phyloP scores from a whole-genome alignment of 2,113 vertebrate species.

The Ginglymostoma cirratum region DNA sequence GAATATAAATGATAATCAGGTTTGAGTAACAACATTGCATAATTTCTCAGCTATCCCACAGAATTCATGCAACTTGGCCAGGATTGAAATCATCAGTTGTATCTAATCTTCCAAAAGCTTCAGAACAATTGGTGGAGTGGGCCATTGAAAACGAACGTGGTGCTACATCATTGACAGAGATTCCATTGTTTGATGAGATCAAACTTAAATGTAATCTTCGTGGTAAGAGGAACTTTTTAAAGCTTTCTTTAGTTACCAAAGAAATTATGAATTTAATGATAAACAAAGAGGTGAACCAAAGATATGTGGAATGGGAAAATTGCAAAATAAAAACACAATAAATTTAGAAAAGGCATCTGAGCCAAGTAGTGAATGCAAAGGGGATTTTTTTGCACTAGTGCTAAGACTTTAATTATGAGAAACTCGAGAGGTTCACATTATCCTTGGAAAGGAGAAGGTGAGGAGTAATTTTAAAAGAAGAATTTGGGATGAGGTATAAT shows the following conservation, averaged over 20 bases:
- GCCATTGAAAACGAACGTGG: neutral
- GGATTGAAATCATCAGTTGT: neutral
- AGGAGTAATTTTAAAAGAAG: neutral
- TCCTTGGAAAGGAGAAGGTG: neutral
- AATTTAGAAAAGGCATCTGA: neutral
- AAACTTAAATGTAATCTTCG: neutral
- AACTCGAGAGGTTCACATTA: neutral
- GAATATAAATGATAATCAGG: neutral
- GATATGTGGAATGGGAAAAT: neutral
- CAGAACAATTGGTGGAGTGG: neutral
- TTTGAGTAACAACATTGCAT: conserved; percentile 11
- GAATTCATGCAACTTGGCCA: neutral
- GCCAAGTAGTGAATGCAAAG: neutral
- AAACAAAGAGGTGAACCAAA: neutral
- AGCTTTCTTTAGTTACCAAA: neutral
- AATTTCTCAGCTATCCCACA: conserved; percentile 19
- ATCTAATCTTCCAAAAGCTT: neutral
- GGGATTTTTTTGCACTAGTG: neutral
- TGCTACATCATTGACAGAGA: conserved; percentile 8
- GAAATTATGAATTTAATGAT: neutral
- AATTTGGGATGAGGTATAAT: neutral
- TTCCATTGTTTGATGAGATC: conserved; percentile 16
- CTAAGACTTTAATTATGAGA: neutral
- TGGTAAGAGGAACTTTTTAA: conserved; percentile 18
- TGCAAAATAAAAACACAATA: neutral